These are phyloP conservation scores for Protobothrops flavoviridis DNA, from an alignment of 2,113 vertebrate species.

Conservation along the genomic window DNA sequence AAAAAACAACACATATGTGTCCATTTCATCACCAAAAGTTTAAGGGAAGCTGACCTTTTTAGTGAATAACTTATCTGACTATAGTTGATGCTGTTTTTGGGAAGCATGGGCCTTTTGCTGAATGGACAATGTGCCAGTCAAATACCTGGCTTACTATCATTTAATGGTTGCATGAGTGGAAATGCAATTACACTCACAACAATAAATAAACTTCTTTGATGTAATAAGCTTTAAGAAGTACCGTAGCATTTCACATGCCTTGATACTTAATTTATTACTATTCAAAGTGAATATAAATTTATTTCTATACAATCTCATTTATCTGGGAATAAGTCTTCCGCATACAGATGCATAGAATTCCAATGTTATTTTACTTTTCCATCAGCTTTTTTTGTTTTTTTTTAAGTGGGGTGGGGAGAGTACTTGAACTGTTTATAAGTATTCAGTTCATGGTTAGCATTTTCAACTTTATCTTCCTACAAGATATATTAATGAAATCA, in stretches of 20 bases:
- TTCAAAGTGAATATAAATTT: not conserved
- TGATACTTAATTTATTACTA: not conserved
- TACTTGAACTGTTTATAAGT: not conserved
- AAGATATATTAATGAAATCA: not conserved
- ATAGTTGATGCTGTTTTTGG: not conserved
- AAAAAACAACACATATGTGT: not conserved
- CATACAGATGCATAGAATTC: not conserved
- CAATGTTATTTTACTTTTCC: too few relatives aligned
- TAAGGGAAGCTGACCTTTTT: not conserved
- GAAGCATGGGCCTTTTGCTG: not conserved
- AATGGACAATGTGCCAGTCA: not conserved
- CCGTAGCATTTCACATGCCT: not conserved
- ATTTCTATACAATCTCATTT: not conserved
- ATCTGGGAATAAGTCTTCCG: not conserved
- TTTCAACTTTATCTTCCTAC: not conserved
- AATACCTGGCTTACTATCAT: not conserved
- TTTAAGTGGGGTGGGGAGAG: not conserved
- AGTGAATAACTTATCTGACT: not conserved
- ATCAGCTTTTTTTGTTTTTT: not conserved
- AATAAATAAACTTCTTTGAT: not conserved
- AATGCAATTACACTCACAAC: not conserved
- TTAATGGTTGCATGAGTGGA: not conserved
- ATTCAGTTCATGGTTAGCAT: not conserved
- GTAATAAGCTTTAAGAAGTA: not conserved
- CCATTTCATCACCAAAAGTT: not conserved